Conservation (phyloP, 2,113 vertebrate genomes). For the Jaculus jaculus region DNA sequence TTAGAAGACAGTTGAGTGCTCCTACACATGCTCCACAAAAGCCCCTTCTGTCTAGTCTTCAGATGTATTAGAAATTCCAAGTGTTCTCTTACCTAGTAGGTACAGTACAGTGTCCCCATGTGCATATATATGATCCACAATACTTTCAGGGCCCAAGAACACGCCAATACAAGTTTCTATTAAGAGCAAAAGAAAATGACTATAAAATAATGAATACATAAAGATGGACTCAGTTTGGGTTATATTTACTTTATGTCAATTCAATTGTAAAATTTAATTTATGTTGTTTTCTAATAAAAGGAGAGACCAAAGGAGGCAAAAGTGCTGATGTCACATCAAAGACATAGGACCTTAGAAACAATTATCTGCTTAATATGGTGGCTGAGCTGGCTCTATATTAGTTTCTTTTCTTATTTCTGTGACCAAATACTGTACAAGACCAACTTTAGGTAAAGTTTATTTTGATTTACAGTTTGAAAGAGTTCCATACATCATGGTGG, state of each 20-base stretch:
- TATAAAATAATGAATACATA: not conserved
- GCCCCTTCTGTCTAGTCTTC: not conserved
- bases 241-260: not conserved
- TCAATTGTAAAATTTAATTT: not conserved
- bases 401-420: not conserved
- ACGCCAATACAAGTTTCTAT: conserved; percentile 1
- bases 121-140: rapidly evolving
- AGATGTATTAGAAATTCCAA: not conserved
- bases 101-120: not conserved
- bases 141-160: not conserved
- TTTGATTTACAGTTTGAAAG: not conserved
- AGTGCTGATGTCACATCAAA: not conserved
- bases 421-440: not conserved
- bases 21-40: not conserved
- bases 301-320: not conserved
- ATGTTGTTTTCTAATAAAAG: not conserved
- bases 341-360: not conserved
- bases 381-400: not conserved
- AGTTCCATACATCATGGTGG: too few relatives aligned
- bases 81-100: not conserved
- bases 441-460: not conserved
- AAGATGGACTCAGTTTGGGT: not conserved
- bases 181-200: conserved; percentile 24
- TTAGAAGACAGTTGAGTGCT: conserved; percentile 26
- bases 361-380: not conserved